Evolutionary conservation across 2,797 vertebrate species (phyloP).

Genomic region (Enteromius treurensis): DNA sequence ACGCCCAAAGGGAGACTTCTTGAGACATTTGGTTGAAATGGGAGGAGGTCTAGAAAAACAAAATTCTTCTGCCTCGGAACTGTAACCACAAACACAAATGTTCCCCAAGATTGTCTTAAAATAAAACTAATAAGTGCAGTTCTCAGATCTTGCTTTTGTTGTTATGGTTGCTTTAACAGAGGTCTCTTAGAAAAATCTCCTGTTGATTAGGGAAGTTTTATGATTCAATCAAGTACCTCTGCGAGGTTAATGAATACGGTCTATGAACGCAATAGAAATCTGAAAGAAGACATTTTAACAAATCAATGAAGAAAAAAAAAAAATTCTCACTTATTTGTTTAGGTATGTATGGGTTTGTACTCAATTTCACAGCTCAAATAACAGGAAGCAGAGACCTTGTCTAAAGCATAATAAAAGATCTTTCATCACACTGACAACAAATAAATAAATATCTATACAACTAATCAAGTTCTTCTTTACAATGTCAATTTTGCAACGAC

Average conservation of each 20-base stretch:
- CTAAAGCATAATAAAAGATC: not conserved
- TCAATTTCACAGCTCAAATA: not conserved
- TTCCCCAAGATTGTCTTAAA: conserved; percentile 26
- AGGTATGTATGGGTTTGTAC: not conserved
- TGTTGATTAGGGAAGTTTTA: not conserved
- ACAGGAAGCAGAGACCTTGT: not conserved
- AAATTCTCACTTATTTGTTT: not conserved
- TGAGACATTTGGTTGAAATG: conserved; percentile 18
- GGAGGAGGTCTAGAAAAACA: not conserved
- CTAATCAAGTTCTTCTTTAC: too few species aligned
- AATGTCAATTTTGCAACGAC: too few species aligned
- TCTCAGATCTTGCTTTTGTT: not conserved
- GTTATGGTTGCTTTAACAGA: conserved; percentile 7
- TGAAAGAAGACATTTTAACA: not conserved
- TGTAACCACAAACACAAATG: conserved; percentile 6
- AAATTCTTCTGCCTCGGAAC: not conserved
- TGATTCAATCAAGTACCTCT: not conserved
- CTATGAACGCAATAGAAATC: not conserved
- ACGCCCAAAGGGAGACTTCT: not conserved
- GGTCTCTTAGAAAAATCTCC: not conserved
- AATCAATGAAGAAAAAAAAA: not conserved
- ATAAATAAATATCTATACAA: not conserved
- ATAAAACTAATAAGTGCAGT: not conserved
- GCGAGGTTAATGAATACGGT: not conserved
- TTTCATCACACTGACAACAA: not conserved